These are phyloP conservation scores for Momotus momota DNA, from an alignment of 2,797 vertebrate genomes.

Conservation along the genomic window DNA sequence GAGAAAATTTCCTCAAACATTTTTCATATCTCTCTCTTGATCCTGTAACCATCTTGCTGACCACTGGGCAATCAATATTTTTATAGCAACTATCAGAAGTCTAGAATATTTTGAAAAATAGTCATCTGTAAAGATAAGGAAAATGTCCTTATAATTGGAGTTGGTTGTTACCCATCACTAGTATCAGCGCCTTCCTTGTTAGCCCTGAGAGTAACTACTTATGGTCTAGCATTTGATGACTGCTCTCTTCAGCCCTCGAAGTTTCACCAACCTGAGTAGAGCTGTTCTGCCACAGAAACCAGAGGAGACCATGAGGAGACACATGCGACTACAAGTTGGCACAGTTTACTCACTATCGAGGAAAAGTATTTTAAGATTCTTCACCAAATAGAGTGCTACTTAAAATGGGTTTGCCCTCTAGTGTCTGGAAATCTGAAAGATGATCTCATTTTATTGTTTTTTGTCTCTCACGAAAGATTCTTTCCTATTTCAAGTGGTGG, in stretches of 20 bases:
- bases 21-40: not conserved
- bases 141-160: not conserved
- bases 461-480: not conserved
- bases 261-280: not conserved
- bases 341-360: not conserved
- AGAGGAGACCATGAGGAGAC: not conserved
- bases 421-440: conserved; percentile 50
- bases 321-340: not conserved
- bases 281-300: not conserved
- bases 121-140: not conserved
- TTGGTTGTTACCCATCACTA: not conserved
- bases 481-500: conserved; percentile 37
- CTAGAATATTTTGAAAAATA: not conserved
- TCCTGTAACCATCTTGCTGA: not conserved
- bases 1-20: not conserved
- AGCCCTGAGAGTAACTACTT: not conserved
- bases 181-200: not conserved
- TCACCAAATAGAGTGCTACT: not conserved
- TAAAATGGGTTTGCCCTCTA: conserved; percentile 68
- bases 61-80: not conserved
- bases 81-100: not conserved
- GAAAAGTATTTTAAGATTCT: not conserved
- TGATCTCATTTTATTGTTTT: not conserved
- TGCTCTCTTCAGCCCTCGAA: not conserved
- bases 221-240: not conserved